Evolutionary conservation across 2,797 vertebrate species (phyloP).

Genomic region (Spheniscus humboldti): DNA sequence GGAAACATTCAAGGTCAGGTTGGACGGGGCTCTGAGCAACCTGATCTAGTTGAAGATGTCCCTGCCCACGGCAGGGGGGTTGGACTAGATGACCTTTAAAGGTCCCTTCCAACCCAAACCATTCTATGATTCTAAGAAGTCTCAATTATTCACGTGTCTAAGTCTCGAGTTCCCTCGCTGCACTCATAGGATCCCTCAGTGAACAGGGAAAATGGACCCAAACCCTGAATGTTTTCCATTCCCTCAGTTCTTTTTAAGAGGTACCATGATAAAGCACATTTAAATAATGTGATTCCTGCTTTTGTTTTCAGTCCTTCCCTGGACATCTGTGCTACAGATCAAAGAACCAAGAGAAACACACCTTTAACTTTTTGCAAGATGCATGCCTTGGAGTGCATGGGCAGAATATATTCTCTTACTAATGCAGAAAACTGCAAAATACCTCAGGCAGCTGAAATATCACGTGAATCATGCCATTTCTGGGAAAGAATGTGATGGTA

Average conservation of each 20-base stretch:
- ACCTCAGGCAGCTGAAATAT: slow-evolving; percentile 43
- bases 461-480: slow-evolving; percentile 76
- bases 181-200: neutral
- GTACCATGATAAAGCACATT: neutral
- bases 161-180: neutral
- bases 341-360: slow-evolving; percentile 46
- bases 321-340: slow-evolving; percentile 75
- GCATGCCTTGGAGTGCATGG: slow-evolving; percentile 81
- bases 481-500: slow-evolving; percentile 85
- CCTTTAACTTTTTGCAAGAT: slow-evolving; percentile 83
- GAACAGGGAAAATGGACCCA: neutral
- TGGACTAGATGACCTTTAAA: too few relatives aligned
- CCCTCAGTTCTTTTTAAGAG: neutral
- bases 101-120: too few relatives aligned
- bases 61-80: too few relatives aligned
- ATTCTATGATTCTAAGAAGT: too few relatives aligned
- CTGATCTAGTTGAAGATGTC: too few relatives aligned
- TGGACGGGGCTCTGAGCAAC: too few relatives aligned
- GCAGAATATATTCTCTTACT: slow-evolving; percentile 72
- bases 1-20: too few relatives aligned
- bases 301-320: slow-evolving; percentile 79
- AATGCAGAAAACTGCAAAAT: slow-evolving; percentile 70
- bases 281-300: neutral
- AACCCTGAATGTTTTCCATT: neutral
- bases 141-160: neutral